phyloP scores from a whole-genome alignment of 2,888 invertebrate species.

The Empis stercorea region DNA sequence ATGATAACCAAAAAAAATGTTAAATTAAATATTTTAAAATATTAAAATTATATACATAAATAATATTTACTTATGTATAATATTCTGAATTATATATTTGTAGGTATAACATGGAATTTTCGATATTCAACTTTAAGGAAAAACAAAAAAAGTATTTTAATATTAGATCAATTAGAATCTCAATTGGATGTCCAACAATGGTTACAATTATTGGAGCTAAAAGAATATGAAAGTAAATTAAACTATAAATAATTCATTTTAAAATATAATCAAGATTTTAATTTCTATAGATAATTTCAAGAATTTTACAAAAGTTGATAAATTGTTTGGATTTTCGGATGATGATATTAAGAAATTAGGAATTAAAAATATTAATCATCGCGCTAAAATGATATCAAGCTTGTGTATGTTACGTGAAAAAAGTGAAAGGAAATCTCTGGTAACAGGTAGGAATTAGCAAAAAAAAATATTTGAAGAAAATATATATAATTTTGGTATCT shows the following conservation, averaged over 20 bases:
- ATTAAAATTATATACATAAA: too few species aligned
- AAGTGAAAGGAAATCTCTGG: constrained; percentile 30
- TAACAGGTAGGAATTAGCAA: constrained; percentile 15
- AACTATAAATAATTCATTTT: neutral
- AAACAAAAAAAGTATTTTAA: constrained; percentile 22
- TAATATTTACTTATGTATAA: too few species aligned
- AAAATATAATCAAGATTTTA: neutral
- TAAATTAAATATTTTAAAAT: too few species aligned
- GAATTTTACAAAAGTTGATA: constrained; percentile 45
- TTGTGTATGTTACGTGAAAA: constrained; percentile 49
- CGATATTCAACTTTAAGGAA: constrained; percentile 31
- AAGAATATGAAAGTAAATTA: constrained; percentile 9
- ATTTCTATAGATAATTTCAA: constrained; percentile 30
- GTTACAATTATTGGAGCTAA: constrained; percentile 36
- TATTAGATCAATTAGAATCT: constrained; percentile 21
- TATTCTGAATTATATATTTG: constrained; percentile 5
- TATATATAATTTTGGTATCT: too few species aligned
- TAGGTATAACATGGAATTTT: constrained; percentile 39
- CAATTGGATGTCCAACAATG: constrained; percentile 40
- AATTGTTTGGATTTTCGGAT: constrained; percentile 43
- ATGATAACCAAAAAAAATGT: too few species aligned
- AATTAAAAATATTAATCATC: constrained; percentile 47
- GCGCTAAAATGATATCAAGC: constrained; percentile 50
- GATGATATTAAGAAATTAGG: constrained; percentile 47
- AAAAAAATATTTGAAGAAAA: too few species aligned